A percentile compares a stretch with the other conserved stretches of the same genome.
Evolutionary conservation across 2,888 invertebrate genomes (phyloP).

Genomic region (Cephonodes hylas): DNA sequence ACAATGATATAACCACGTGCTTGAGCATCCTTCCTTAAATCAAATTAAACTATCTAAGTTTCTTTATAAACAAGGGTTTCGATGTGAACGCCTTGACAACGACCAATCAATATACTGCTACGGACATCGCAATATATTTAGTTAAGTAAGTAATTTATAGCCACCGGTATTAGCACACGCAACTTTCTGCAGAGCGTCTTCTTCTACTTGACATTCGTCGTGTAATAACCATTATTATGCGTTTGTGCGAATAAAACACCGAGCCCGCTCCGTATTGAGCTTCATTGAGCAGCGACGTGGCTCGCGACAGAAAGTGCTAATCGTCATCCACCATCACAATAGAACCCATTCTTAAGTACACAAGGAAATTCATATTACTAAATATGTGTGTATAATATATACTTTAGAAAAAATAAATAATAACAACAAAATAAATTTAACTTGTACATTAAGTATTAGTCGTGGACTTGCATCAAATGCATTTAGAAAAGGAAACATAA

Average conservation of each 20-base stretch:
- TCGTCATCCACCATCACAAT: slow-evolving; percentile 33
- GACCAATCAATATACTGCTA: not conserved
- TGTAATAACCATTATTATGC: slow-evolving; percentile 42
- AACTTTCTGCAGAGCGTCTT: slow-evolving; percentile 39
- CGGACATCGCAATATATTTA: slow-evolving; percentile 12
- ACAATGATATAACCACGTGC: slow-evolving; percentile 35
- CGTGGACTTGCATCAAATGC: slow-evolving; percentile 80
- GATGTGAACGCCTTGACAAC: not conserved
- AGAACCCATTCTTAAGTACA: slow-evolving; percentile 52
- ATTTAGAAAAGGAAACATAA: slow-evolving; percentile 59
- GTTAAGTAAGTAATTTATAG: slow-evolving; percentile 31
- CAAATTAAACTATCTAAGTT: slow-evolving; percentile 18
- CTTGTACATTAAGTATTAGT: slow-evolving; percentile 74
- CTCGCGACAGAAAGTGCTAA: slow-evolving; percentile 46
- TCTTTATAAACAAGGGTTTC: slow-evolving; percentile 3
- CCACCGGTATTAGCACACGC: slow-evolving; percentile 61
- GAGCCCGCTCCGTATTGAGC: slow-evolving; percentile 59
- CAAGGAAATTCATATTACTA: slow-evolving; percentile 37
- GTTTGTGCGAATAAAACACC: slow-evolving; percentile 67
- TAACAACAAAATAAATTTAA: slow-evolving; percentile 54
- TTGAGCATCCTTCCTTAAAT: slow-evolving; percentile 45
- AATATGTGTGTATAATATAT: slow-evolving; percentile 37
- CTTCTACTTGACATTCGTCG: slow-evolving; percentile 27
- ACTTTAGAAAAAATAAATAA: slow-evolving; percentile 42
- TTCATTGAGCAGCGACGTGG: slow-evolving; percentile 64